Evolutionary conservation across 2,113 vertebrate species (phyloP), one percentile per base, ranked within the genome.

Genomic region (Kryptolebias marmoratus): DNA sequence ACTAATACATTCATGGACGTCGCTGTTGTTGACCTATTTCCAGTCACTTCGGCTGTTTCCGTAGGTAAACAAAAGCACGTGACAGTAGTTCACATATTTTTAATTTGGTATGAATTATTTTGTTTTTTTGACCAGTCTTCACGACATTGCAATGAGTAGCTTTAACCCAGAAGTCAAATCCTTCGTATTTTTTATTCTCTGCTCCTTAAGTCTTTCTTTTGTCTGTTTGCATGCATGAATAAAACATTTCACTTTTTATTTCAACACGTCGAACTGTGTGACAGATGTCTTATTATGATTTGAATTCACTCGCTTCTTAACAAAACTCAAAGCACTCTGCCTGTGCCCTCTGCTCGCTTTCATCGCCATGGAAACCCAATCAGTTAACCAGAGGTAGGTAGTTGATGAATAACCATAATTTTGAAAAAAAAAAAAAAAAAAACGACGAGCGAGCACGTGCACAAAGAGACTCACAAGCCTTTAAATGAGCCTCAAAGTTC

Each of bases 351-450:
- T 84, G n/a, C 74, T 70, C 5, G 16, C 57, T 52, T 69, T 73
- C 65, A 87, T 89, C 90, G 81, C 85, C 59, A 89, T 83, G 84
- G 89, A 82, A 72, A 91, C 73, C 58, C 50, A 87, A 91, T 90
- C 85, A 88, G 75, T 79, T 57, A 70, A 79, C 14, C 64, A 87
- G 77, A 75, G 80, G 87, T 84, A 68, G 88, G 60, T 68, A 87
- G 67, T 52, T 78, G 82, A 90, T 87, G 81, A 88, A 74, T 87
- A 88, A 85, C 87, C 81, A 69, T 73, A 47, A 49, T 71, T 48
- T 65, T 50, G 72, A 63, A 64, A 64, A 22, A 22, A 22, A 22
- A 22, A 22, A 22, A 22, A 22, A 22, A 22, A 22, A 22, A 22
- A 31, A 77, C 30, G 13, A n/a, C 27, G 16, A 16, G 53, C 14